Percentiles rank a stretch among this genome's conserved stretches.
Evolutionary conservation across 1,140 invertebrate genomes (phyloP).

Genomic region (Trichonephila clavipes): DNA sequence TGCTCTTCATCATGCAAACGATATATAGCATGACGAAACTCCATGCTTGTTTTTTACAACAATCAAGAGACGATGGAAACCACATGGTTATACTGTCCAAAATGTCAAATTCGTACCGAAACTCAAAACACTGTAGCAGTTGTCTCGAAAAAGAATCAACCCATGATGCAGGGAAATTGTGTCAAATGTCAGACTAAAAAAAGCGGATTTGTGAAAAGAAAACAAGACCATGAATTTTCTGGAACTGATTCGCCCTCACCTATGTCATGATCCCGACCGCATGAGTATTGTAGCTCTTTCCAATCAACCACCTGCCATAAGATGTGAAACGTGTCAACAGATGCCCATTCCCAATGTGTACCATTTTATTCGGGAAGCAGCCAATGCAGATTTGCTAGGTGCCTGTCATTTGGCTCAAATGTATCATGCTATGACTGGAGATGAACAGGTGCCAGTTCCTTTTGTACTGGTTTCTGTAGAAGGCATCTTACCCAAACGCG

Average conservation of each 20-base stretch:
- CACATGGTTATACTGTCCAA: no score
- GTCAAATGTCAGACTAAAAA: neutral
- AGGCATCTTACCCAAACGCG: slow-evolving; percentile 1
- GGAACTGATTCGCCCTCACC: neutral
- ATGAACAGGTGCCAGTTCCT: neutral
- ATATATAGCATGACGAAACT: no score
- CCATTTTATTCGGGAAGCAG: neutral
- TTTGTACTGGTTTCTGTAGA: neutral
- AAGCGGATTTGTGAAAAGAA: neutral
- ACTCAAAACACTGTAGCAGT: no score
- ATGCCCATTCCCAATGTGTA: neutral
- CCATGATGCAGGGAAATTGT: neutral
- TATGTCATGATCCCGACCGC: neutral
- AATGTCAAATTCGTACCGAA: no score
- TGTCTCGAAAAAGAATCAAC: neutral
- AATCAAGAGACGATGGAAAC: no score
- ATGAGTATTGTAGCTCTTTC: neutral
- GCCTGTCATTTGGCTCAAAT: slow-evolving; percentile 12
- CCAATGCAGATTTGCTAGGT: neutral
- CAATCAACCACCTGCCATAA: neutral
- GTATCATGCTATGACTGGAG: neutral
- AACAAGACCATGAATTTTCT: slow-evolving; percentile 38
- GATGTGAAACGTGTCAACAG: neutral
- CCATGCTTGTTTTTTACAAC: no score
- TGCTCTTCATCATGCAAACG: no score